Evolutionary conservation across 2,888 invertebrate genomes (phyloP), one percentile per base, ranked within the genome.

Genomic region (Erebia ligea): DNA sequence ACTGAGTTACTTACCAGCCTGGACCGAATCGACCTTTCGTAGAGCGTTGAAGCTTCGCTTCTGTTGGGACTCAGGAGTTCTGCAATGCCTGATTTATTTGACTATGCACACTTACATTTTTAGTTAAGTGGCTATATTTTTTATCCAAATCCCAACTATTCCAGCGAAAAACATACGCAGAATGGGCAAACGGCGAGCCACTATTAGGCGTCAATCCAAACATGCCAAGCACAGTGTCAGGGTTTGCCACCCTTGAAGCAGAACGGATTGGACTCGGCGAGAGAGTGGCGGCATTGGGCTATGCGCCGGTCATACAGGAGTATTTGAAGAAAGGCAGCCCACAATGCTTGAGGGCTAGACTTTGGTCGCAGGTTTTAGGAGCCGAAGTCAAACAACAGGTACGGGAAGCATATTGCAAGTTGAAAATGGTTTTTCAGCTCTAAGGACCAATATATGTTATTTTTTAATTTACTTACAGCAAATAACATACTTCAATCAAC

Each of bases 301-400:
- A 98, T 84, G 97, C 98, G 0, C 98, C 98, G 0, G 94, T 98
- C 50, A 97, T 97, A 54, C 98, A 98, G 86, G 98, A 99, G 90
- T 98, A 96, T 86, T 91, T 98, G 13, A 98, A 98, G 91, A 95
- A 95, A 76, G 98, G 98, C 17, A 96, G 97, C 79, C 98, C 98
- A 0, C 95, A 96, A 76, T 94, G 95, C 74, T 93, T 98, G 58
- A 94, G 99, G 15, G 97, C 97, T 0, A 95, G 94, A 73, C 94
- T 99, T 0, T 99, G 99, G 98, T 94, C 97, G 0, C 96, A 97
- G 76, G 96, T 98, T 10, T 92, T 99, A 13, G 98, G 98, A 21
- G 96, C 97, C 59, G 96, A 97, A 79, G 93, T 97, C 2, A 95
- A 95, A 79, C 85, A 94, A 70, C 94, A 94, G 87, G 97, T 97